Percentiles rank a stretch among this genome's conserved stretches.
Evolutionary conservation across 2,888 invertebrate genomes (phyloP).

Genomic region (Torymus aiolomorphi): DNA sequence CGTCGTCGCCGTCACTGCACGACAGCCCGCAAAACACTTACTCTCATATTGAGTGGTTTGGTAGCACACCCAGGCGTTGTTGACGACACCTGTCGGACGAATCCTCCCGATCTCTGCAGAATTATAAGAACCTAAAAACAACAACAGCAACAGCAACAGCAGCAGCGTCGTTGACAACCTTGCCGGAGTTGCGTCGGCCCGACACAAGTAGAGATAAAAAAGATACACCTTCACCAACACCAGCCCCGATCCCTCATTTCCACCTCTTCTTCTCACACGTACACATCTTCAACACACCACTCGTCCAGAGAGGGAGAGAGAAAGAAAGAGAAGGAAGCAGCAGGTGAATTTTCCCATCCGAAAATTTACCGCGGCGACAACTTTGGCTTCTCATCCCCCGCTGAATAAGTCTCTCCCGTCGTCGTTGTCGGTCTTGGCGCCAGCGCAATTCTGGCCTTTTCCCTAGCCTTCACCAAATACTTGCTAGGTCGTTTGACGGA

Average conservation of each 20-base stretch:
- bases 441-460: constrained; percentile 72
- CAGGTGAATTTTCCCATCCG: constrained; percentile 11
- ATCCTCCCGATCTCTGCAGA: constrained; percentile 68
- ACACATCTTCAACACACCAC: neutral
- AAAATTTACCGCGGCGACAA: neutral
- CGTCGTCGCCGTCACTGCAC: constrained; percentile 63
- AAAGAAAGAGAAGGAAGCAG: constrained; percentile 19
- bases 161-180: constrained; percentile 65
- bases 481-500: constrained; percentile 71
- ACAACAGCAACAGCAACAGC: constrained; percentile 57
- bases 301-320: neutral
- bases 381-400: constrained; percentile 8
- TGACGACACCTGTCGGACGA: constrained; percentile 69
- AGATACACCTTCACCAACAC: neutral
- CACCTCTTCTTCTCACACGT: neutral
- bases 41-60: constrained; percentile 75
- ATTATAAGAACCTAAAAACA: constrained; percentile 60
- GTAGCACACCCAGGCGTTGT: constrained; percentile 66
- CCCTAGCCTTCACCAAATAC: constrained; percentile 71
- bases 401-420: constrained; percentile 26
- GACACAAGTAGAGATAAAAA: constrained; percentile 61
- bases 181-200: constrained; percentile 73
- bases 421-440: constrained; percentile 68
- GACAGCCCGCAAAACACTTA: constrained; percentile 70
- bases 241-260: neutral